A percentile compares a stretch with the other conserved stretches of the same genome.
Evolutionary conservation across 37 sponge, comb jelly and placozoan species (phyloP).

Genomic region (Aphrocallistes beatrix): DNA sequence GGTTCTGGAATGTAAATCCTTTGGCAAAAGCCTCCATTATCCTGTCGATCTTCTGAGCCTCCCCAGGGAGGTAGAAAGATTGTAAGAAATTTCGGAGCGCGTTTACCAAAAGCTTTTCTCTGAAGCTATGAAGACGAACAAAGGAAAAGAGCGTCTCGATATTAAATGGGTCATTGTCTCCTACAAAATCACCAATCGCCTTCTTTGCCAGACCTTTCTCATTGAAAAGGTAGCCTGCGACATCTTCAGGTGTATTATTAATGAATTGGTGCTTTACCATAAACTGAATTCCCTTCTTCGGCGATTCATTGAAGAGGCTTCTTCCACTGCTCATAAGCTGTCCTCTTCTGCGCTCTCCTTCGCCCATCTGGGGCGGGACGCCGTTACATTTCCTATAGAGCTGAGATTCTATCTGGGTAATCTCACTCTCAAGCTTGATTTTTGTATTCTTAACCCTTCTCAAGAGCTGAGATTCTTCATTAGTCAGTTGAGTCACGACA

Average conservation of each 20-base stretch:
- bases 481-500: neutral
- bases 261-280: constrained; percentile 56
- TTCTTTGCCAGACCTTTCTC: constrained; percentile 54
- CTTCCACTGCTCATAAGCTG: constrained; percentile 14
- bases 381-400: neutral
- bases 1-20: constrained; percentile 62
- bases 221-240: constrained; percentile 69
- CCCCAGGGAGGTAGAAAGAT: constrained; percentile 78
- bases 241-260: constrained; percentile 76
- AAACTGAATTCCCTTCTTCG: constrained; percentile 52
- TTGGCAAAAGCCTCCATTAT: constrained; percentile 96
- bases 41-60: constrained; percentile 86
- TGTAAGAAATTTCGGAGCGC: constrained; percentile 71
- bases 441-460: constrained; percentile 11
- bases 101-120: constrained; percentile 60
- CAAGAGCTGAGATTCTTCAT: neutral
- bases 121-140: constrained; percentile 65
- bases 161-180: constrained; percentile 73
- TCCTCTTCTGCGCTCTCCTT: neutral
- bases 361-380: constrained; percentile 11
- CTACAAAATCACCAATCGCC: constrained; percentile 81
- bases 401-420: neutral
- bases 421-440: neutral
- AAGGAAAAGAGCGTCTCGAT: constrained; percentile 57
- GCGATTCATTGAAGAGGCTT: constrained; percentile 17